Conservation (phyloP, 2,113 vertebrate genomes). For the Pollimyrus isidori region DNA sequence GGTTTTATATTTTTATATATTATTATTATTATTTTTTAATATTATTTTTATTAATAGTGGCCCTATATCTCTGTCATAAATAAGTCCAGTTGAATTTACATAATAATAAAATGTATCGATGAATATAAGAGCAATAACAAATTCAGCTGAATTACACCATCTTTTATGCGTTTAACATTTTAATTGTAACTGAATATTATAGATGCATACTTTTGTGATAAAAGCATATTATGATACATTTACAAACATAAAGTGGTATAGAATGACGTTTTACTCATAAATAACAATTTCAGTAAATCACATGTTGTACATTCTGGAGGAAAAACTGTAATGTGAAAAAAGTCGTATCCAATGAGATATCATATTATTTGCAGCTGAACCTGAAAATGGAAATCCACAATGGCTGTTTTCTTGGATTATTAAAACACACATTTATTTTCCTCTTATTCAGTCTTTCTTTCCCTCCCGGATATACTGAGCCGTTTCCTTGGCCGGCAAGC, state of each 20-base stretch:
- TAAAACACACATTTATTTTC: background rate
- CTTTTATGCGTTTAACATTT: background rate
- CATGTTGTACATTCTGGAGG: background rate
- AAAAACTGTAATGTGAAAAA: background rate
- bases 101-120: background rate
- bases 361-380: background rate
- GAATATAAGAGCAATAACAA: background rate
- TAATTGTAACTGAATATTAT: background rate
- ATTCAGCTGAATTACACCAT: background rate
- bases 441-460: background rate
- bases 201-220: background rate
- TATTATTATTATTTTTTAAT: too few relatives aligned
- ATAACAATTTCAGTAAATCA: background rate
- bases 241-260: background rate
- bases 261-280: background rate
- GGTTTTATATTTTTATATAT: too few relatives aligned
- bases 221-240: background rate
- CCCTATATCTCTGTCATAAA: too few relatives aligned
- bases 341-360: background rate
- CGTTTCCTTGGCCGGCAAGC: slow-evolving; percentile 4
- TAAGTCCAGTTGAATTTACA: background rate
- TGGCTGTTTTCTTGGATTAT: background rate
- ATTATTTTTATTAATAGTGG: too few relatives aligned
- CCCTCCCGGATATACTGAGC: background rate
- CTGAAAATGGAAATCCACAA: background rate